Percentiles rank a stretch among this genome's conserved stretches.
These are phyloP conservation scores for Eupithecia tripunctaria DNA, from an alignment of 2,888 invertebrate genomes.

Conservation along the genomic window DNA sequence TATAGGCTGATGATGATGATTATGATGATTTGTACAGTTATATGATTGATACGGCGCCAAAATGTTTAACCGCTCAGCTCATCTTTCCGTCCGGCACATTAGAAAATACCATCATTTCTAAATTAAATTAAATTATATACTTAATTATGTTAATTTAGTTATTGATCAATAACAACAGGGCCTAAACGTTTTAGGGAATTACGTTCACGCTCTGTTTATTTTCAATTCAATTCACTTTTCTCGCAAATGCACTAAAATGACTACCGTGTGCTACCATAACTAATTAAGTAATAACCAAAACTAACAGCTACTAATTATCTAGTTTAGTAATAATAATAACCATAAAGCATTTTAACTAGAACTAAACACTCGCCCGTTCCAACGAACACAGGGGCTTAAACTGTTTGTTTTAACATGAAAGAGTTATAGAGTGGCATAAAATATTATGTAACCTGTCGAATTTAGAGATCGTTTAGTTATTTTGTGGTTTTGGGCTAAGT, in stretches of 20 bases:
- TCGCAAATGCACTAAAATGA: background rate
- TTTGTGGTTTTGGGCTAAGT: constrained; percentile 12
- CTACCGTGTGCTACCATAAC: background rate
- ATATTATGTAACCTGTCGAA: constrained; percentile 20
- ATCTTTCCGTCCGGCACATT: too few species aligned
- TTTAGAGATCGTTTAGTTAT: constrained; percentile 15
- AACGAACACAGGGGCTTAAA: constrained; percentile 10
- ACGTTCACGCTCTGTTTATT: background rate
- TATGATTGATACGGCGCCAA: too few species aligned
- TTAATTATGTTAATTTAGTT: too few species aligned
- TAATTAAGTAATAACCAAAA: background rate
- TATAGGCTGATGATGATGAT: too few species aligned
- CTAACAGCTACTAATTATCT: background rate
- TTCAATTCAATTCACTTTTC: background rate
- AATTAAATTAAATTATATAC: too few species aligned
- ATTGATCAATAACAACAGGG: too few species aligned
- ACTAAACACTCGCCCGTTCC: constrained; percentile 2
- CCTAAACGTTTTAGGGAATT: background rate
- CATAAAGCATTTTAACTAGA: constrained; percentile 1
- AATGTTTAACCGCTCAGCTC: too few species aligned
- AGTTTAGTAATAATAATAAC: background rate
- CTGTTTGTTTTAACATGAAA: constrained; percentile 19
- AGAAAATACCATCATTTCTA: too few species aligned
- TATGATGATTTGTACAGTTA: too few species aligned
- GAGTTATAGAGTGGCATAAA: constrained; percentile 12